phyloP scores from a whole-genome alignment of 64 coral and sea anemone genomes.

The Montipora capricornis region DNA sequence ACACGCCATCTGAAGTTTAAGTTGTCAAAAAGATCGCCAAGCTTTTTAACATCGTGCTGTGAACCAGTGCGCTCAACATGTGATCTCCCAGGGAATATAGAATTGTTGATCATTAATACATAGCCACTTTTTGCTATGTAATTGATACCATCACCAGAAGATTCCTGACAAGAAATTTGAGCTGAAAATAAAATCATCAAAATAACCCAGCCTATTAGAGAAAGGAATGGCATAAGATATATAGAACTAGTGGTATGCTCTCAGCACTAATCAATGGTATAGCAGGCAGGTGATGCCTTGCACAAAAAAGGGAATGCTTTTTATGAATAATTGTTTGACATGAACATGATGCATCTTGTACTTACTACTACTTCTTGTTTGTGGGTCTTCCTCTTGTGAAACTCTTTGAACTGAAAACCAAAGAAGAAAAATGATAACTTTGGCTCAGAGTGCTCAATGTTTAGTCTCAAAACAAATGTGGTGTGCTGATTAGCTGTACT shows the following conservation, averaged over 20 bases:
- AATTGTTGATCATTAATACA: conserved; percentile 76
- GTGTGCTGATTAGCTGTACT: no score
- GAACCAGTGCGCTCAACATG: conserved; percentile 58
- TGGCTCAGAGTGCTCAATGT: no score
- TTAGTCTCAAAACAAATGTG: no score
- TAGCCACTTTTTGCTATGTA: conserved; percentile 57
- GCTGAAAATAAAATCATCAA: conserved; percentile 4
- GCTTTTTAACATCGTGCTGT: conserved; percentile 22
- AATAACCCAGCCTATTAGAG: neutral
- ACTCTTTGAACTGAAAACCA: neutral
- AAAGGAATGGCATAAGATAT: neutral
- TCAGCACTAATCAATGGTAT: neutral
- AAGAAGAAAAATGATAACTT: neutral
- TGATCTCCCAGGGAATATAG: conserved; percentile 39
- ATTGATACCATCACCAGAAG: conserved; percentile 39
- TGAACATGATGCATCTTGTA: neutral
- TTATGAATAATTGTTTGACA: neutral
- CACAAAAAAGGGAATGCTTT: neutral
- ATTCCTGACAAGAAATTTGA: conserved; percentile 53
- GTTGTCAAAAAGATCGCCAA: conserved; percentile 62
- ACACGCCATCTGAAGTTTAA: conserved; percentile 12
- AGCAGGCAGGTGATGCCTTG: neutral
- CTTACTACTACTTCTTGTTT: neutral
- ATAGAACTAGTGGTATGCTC: neutral
- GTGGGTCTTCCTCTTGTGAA: neutral